These are phyloP conservation scores for Scolanthus callimorphus DNA, from an alignment of 92 coral and sea anemone genomes.

Conservation along the genomic window DNA sequence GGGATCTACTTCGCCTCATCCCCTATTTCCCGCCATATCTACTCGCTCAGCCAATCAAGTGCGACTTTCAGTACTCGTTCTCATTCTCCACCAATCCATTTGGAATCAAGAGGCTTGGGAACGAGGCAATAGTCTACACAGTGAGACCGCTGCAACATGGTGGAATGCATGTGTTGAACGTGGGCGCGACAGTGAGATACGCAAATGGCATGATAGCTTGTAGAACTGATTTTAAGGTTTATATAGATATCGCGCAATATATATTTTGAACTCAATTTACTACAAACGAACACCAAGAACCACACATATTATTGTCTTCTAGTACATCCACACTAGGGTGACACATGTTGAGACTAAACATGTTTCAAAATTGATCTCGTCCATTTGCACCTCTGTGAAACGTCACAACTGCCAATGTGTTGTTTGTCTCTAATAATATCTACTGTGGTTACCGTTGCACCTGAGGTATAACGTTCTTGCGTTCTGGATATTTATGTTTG, in stretches of 20 bases:
- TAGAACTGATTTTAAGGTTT: slow-evolving; percentile 74
- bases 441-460: too few species aligned
- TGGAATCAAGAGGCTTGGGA: slow-evolving; percentile 57
- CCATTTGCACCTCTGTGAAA: too few species aligned
- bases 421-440: too few species aligned
- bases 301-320: too few species aligned
- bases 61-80: slow-evolving; percentile 70
- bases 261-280: slow-evolving; percentile 65
- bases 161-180: slow-evolving; percentile 60
- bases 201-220: slow-evolving; percentile 66
- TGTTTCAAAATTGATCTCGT: too few species aligned
- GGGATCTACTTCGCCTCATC: slow-evolving; percentile 66
- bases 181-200: slow-evolving; percentile 63
- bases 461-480: too few species aligned
- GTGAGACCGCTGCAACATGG: slow-evolving; percentile 42
- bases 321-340: too few species aligned
- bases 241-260: slow-evolving; percentile 72
- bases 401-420: too few species aligned
- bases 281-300: too few species aligned
- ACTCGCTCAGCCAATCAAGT: slow-evolving; percentile 38
- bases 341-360: too few species aligned
- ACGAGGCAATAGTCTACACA: slow-evolving; percentile 63
- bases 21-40: slow-evolving; percentile 81
- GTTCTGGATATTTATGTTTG: too few species aligned
- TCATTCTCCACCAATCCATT: slow-evolving; percentile 64